These are phyloP conservation scores for Oligia latruncula DNA, from an alignment of 2,888 invertebrate genomes.

Conservation along the genomic window DNA sequence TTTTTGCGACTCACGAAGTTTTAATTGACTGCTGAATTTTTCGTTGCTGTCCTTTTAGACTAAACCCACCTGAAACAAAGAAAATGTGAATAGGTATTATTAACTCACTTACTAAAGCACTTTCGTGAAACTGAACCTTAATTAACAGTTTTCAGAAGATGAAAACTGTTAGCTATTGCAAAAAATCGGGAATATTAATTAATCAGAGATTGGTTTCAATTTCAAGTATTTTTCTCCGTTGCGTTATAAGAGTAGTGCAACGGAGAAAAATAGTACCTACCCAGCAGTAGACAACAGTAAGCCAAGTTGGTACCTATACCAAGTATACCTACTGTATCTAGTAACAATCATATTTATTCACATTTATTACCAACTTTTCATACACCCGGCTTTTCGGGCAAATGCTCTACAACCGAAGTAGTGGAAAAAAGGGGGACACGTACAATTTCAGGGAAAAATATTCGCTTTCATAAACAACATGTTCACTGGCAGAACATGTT, in stretches of 20 bases:
- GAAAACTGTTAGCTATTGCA: neutral
- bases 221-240: neutral
- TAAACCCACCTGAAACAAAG: constrained; percentile 48
- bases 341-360: neutral
- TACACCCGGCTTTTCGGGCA: neutral
- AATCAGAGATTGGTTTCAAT: neutral
- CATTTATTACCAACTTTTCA: neutral
- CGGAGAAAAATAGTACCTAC: no score
- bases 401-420: neutral
- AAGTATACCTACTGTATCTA: neutral
- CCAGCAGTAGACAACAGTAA: neutral
- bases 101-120: neutral
- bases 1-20: neutral
- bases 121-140: neutral
- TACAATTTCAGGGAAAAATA: constrained; percentile 1
- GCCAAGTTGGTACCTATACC: neutral
- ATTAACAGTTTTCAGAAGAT: neutral
- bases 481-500: neutral
- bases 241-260: no score
- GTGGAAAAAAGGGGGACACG: neutral
- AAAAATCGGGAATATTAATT: neutral
- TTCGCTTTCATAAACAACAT: neutral
- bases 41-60: neutral
- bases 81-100: constrained; percentile 1
- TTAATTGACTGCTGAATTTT: constrained; percentile 32